Base-by-base conservation (phyloP, 2,888 invertebrate genomes). In the Stramonita haemastoma region DNA sequence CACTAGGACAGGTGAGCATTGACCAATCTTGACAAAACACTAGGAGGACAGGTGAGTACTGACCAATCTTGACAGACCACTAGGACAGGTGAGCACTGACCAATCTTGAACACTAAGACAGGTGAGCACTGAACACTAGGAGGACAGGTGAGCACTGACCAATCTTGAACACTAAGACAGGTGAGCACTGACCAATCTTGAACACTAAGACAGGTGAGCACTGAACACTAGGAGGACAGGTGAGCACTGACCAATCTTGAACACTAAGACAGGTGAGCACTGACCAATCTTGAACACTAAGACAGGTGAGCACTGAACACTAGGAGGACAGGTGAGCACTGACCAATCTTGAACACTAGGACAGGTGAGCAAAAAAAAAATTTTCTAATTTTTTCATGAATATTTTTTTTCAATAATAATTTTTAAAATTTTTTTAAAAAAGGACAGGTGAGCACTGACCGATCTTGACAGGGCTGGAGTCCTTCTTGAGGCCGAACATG, bases 261-360 rank as follows among this genome's bases (percentile, higher is more conserved):
- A n/a, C n/a, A n/a, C n/a, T n/a, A 46, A 8, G 46, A 46, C 46
- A 46, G 46, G 46, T 46, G 46, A 46, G n/a, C 26, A 89, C 93
- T 92, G 92, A 95, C 95, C 95, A 89, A 95, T 93, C 91, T 94
- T 95, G 70, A 95, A 13, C 26, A n/a, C 15, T 19, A 46, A 8
- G 46, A 46, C 46, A 46, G 46, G 46, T 46, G 46, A 46, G n/a
- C 26, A 89, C 93, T 92, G 92, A 95, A n/a, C n/a, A n/a, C n/a
- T n/a, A n/a, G n/a, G n/a, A 46, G 46, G 46, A 46, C 46, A 46
- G 46, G 46, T 46, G 46, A 46, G n/a, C 26, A 89, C 93, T 92
- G 92, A 95, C 95, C 95, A 89, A 95, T 93, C 91, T 94, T 95
- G 70, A 95, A n/a, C n/a, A n/a, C n/a, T n/a, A 46, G 46, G 46